A percentile compares a stretch with the other conserved stretches of the same genome.
These are phyloP conservation scores for Porites australiensis DNA, from an alignment of 64 coral and sea anemone genomes.

Conservation along the genomic window DNA sequence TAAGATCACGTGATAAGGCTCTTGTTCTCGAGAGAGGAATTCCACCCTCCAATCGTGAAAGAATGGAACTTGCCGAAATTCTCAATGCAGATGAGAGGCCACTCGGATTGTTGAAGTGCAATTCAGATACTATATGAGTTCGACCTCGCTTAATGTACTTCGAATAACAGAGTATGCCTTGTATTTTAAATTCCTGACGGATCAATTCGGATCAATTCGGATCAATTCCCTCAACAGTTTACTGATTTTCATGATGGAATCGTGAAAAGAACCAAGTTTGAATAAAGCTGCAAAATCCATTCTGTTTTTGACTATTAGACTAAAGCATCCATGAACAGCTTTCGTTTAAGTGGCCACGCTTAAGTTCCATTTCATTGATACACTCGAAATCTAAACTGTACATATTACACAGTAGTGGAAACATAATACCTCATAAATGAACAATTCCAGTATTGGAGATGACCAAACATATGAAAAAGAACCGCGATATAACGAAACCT, in stretches of 20 bases:
- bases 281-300: too few species aligned
- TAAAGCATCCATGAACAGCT: not conserved
- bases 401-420: too few species aligned
- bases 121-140: conserved; percentile 16
- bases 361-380: not conserved
- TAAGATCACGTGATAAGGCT: conserved; percentile 8
- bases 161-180: too few species aligned
- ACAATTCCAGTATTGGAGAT: too few species aligned
- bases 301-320: not conserved
- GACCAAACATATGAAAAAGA: too few species aligned
- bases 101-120: not conserved
- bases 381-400: not conserved
- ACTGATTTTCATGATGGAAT: too few species aligned
- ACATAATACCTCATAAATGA: too few species aligned
- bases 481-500: too few species aligned
- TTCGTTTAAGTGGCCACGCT: not conserved
- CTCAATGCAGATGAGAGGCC: conserved; percentile 13
- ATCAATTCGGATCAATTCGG: not conserved
- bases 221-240: not conserved
- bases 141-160: not conserved
- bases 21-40: not conserved
- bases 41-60: conserved; percentile 11
- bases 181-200: not conserved
- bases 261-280: too few species aligned
- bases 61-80: conserved; percentile 13